These are phyloP conservation scores for Andricus quercusramuli DNA, from an alignment of 2,888 invertebrate species.

Conservation along the genomic window DNA sequence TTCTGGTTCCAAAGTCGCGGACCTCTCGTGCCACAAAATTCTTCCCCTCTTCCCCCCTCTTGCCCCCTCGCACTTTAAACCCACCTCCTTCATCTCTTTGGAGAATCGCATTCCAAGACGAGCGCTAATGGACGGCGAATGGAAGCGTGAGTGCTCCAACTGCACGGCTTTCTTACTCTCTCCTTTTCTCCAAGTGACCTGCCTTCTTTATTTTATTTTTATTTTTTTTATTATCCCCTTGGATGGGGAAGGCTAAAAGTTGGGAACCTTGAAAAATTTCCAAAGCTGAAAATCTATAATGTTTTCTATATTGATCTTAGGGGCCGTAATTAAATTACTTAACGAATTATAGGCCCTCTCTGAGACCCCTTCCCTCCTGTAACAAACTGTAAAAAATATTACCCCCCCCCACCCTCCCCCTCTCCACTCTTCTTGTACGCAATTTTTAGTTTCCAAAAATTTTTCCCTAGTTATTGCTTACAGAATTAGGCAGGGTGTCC, in stretches of 20 bases:
- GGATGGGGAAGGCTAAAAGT: neutral
- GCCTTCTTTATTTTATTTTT: neutral
- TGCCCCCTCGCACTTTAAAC: slow-evolving; percentile 30
- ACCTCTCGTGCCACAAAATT: slow-evolving; percentile 34
- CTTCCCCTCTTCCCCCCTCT: slow-evolving; percentile 2
- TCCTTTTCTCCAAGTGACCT: slow-evolving; percentile 8
- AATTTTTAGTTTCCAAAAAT: no score
- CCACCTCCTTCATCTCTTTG: slow-evolving; percentile 41
- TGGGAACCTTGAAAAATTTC: neutral
- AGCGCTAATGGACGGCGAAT: slow-evolving; percentile 46
- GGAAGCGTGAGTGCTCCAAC: slow-evolving; percentile 45
- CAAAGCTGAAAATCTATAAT: no score
- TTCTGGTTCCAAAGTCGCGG: slow-evolving; percentile 1
- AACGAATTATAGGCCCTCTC: no score
- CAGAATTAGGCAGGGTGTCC: no score
- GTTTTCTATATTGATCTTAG: no score
- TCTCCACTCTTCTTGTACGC: no score
- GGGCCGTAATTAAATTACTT: no score
- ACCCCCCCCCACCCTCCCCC: no score
- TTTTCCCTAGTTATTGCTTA: no score
- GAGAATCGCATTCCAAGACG: slow-evolving; percentile 44
- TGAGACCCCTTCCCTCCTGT: no score
- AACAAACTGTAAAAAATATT: no score
- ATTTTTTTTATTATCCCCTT: neutral
- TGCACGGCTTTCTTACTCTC: slow-evolving; percentile 44